phyloP scores from a whole-genome alignment of 1,140 invertebrate species.

The Caerostris darwini region DNA sequence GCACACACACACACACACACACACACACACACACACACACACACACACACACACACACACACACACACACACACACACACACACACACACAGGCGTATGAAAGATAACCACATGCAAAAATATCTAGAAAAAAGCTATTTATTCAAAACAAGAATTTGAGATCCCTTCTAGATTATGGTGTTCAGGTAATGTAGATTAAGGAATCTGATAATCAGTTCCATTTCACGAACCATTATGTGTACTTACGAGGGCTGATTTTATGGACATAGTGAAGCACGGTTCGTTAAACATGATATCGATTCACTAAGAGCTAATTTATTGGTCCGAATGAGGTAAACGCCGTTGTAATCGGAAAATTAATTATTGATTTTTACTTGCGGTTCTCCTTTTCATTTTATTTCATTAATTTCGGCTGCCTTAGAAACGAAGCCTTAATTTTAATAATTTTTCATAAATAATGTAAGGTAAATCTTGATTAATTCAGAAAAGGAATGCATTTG shows the following conservation, averaged over 20 bases:
- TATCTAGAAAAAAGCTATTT: no score
- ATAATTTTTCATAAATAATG: not conserved
- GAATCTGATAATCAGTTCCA: constrained; percentile 12
- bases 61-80: no score
- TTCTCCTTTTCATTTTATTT: not conserved
- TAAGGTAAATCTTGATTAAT: not conserved
- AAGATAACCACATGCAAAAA: no score
- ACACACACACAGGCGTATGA: no score
- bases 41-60: no score
- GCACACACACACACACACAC: no score
- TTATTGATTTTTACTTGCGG: not conserved
- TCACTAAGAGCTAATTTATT: constrained; percentile 2
- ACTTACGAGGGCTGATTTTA: not conserved
- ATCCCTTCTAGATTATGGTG: no score
- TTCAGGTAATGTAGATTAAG: not conserved
- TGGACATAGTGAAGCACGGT: not conserved
- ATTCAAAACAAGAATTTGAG: no score
- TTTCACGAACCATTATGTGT: not conserved
- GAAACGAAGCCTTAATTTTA: not conserved
- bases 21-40: no score
- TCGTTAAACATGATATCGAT: not conserved
- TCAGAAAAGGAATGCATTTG: not conserved
- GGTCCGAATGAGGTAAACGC: not conserved
- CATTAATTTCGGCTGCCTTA: not conserved
- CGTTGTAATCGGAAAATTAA: not conserved